Evolutionary conservation across 2,888 invertebrate species (phyloP).

Genomic region (Drosophila meridionalis): DNA sequence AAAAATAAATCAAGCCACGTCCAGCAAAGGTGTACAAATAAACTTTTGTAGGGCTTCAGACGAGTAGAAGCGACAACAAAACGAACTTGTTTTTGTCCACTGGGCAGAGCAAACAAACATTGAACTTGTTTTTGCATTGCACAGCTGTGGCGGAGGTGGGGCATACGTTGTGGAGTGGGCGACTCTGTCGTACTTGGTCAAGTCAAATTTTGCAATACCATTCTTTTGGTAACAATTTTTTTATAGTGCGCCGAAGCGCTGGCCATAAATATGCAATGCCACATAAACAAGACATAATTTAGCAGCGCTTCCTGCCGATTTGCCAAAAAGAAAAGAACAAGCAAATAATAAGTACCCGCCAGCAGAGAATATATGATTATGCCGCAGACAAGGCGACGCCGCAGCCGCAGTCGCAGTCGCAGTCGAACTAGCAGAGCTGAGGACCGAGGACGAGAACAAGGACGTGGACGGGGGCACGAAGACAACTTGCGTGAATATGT

Average conservation of each 20-base stretch:
- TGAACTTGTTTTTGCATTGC: slow-evolving; percentile 73
- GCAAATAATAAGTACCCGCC: slow-evolving; percentile 74
- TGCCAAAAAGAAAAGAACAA: slow-evolving; percentile 71
- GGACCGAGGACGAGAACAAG: slow-evolving; percentile 29
- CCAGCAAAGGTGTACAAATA: slow-evolving; percentile 67
- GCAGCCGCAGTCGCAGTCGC: slow-evolving; percentile 21
- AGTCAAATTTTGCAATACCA: slow-evolving; percentile 72
- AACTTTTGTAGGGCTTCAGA: slow-evolving; percentile 72
- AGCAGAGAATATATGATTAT: slow-evolving; percentile 78
- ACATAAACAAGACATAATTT: slow-evolving; percentile 81
- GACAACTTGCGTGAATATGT: slow-evolving; percentile 73
- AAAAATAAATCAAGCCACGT: slow-evolving; percentile 40
- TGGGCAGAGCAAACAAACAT: slow-evolving; percentile 72
- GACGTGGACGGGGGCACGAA: slow-evolving; percentile 44
- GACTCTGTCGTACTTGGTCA: slow-evolving; percentile 63
- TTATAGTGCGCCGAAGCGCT: slow-evolving; percentile 64
- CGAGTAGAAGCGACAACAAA: slow-evolving; percentile 30
- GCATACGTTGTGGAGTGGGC: slow-evolving; percentile 20
- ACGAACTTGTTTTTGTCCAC: slow-evolving; percentile 68
- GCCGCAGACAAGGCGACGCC: slow-evolving; percentile 78
- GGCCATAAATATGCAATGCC: slow-evolving; percentile 78
- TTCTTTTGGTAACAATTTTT: slow-evolving; percentile 66
- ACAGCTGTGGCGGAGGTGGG: slow-evolving; percentile 2
- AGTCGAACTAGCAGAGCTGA: not conserved
- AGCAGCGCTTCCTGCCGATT: slow-evolving; percentile 79